Percentiles rank a stretch among this genome's conserved stretches.
Conservation (phyloP, 2,888 invertebrate species). For the Cataglyphis cursor region DNA sequence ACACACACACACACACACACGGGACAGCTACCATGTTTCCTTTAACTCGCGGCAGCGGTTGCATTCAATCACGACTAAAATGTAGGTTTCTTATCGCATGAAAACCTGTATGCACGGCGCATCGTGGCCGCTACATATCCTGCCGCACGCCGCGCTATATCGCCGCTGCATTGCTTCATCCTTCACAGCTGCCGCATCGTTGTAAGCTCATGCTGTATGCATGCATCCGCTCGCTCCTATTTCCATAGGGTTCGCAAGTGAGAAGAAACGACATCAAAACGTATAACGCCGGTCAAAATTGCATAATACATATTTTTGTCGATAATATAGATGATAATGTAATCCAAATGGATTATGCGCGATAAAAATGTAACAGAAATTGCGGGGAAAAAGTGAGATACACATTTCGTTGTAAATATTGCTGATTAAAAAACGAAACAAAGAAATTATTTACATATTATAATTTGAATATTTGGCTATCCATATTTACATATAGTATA, state of each 20-base stretch:
- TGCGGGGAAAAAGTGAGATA: not conserved
- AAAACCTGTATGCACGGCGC: slow-evolving; percentile 55
- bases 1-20: not conserved
- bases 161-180: slow-evolving; percentile 62
- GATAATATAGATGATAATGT: not conserved
- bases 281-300: slow-evolving; percentile 7
- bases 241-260: slow-evolving; percentile 22
- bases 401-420: not conserved
- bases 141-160: slow-evolving; percentile 42
- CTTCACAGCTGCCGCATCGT: slow-evolving; percentile 59
- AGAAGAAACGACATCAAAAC: slow-evolving; percentile 30
- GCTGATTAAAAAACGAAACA: too few relatives aligned
- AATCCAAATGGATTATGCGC: slow-evolving; percentile 2
- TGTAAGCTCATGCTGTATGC: slow-evolving; percentile 50
- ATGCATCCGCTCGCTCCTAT: slow-evolving; percentile 34
- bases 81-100: slow-evolving; percentile 65
- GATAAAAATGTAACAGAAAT: not conserved
- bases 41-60: slow-evolving; percentile 61
- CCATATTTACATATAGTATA: not conserved
- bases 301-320: not conserved
- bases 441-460: too few relatives aligned
- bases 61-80: slow-evolving; percentile 73
- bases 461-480: not conserved
- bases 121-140: slow-evolving; percentile 58
- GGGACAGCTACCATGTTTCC: slow-evolving; percentile 57